Base-by-base conservation (phyloP, 2,888 invertebrate genomes). In the Amiota mariae region DNA sequence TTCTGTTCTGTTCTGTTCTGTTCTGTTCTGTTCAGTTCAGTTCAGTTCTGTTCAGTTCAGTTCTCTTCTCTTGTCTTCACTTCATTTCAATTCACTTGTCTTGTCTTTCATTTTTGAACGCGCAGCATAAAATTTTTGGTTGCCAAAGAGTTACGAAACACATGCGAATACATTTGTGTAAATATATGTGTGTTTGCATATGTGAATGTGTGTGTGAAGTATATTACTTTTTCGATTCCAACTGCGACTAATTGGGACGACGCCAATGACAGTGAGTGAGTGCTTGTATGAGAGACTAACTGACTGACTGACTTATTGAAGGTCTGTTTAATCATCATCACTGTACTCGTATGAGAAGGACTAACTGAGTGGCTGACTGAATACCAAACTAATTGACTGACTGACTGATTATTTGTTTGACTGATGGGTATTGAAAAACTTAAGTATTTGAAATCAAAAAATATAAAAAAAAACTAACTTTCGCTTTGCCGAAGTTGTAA, bases 221-320 rank as follows among this genome's bases (percentile, higher is more conserved):
- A 15, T 12, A 15, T 15, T 54, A 20, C 59, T 20, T 18, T 24
- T 13, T 46, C 36, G 36, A 63, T 63, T 11, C 63, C 46, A 63
- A 46, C 12, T 63, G 46, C n/a, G n/a, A 36, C 46, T 63, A 63
- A 63, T 63, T 63, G 63, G 12, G 12, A 10, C 13, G 12, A n/a
- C 13, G 54, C 12, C 63, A 36, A 36, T 63, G 63, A 20, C 9
- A 20, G 20, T 59, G 54, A 54, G 11, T 8, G 49, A 15, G 12
- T 67, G 67, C 36, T 10, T 56, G 57, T 11, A n/a, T 72, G 68
- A 70, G 18, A 63, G 74, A 56, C 56, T 63, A 72, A 59, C 24
- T 72, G 72, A 70, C 70, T 74, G 70, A 64, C 47, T 56, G 51
- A 18, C 20, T 67, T 15, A 49, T 13, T 36, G 36, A 36, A 36